Conservation (phyloP, 2,797 vertebrate genomes). For the Melanotaenia trifasciata region DNA sequence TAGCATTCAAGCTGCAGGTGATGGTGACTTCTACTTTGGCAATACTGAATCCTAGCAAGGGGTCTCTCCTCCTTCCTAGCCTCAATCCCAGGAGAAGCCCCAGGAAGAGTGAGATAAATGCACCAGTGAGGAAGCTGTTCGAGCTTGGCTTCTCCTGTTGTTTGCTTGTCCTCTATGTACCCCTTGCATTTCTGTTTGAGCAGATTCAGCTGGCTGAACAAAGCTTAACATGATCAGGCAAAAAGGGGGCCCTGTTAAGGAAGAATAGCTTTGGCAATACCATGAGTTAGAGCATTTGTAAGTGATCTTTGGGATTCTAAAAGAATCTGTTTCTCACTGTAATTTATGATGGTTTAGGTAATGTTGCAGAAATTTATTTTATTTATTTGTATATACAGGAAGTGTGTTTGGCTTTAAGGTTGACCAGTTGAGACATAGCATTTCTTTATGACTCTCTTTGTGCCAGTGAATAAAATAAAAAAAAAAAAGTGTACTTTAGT, state of each 20-base stretch:
- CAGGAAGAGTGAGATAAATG: constrained; percentile 63
- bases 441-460: constrained; percentile 9
- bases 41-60: constrained; percentile 36
- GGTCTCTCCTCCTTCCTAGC: constrained; percentile 33
- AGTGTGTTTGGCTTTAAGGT: constrained; percentile 12
- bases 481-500: neutral
- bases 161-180: constrained; percentile 50
- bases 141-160: constrained; percentile 57
- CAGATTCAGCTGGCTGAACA: constrained; percentile 49
- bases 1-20: constrained; percentile 28
- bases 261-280: constrained; percentile 23
- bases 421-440: constrained; percentile 18
- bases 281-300: constrained; percentile 21
- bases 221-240: constrained; percentile 57
- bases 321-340: neutral
- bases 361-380: constrained; percentile 13
- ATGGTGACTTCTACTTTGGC: constrained; percentile 49
- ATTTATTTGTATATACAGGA: neutral
- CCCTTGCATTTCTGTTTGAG: constrained; percentile 56
- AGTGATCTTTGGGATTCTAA: constrained; percentile 17
- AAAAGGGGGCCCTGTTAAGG: constrained; percentile 37
- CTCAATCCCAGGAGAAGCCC: constrained; percentile 54
- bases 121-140: constrained; percentile 56
- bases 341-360: constrained; percentile 15
- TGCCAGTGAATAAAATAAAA: neutral